These are phyloP conservation scores for Myopa tessellatipennis DNA, from an alignment of 2,888 invertebrate genomes.

Conservation along the genomic window DNA sequence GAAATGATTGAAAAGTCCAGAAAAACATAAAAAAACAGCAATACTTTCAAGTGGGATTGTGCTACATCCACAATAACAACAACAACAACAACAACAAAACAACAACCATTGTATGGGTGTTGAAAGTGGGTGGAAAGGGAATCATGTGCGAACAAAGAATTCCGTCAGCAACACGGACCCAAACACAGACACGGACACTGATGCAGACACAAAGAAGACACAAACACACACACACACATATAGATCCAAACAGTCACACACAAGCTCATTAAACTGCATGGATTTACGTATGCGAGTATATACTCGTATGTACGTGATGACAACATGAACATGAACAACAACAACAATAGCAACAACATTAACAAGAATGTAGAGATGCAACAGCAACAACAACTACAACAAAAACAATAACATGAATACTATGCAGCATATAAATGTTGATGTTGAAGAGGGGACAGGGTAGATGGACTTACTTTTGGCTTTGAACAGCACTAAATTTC, in stretches of 20 bases:
- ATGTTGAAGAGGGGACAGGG: not conserved
- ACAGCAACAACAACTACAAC: slow-evolving; percentile 20
- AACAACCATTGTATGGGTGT: not conserved
- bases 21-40: not conserved
- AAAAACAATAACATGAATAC: slow-evolving; percentile 18
- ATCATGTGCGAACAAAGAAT: slow-evolving; percentile 41
- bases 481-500: slow-evolving; percentile 21
- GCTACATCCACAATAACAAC: not conserved
- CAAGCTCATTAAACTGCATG: too few species aligned
- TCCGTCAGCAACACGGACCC: slow-evolving; percentile 30
- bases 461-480: not conserved
- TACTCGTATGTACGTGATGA: slow-evolving; percentile 15
- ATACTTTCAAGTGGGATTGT: not conserved
- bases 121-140: not conserved
- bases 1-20: not conserved
- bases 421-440: slow-evolving; percentile 5
- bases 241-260: not conserved
- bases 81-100: not conserved
- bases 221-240: slow-evolving; percentile 33
- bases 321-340: not conserved
- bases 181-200: slow-evolving; percentile 5
- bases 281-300: not conserved
- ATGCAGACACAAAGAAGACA: slow-evolving; percentile 26
- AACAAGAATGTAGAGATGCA: slow-evolving; percentile 7
- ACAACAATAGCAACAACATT: slow-evolving; percentile 17